phyloP scores from a whole-genome alignment of 2,113 vertebrate species.

The Mastomys natalensis region DNA sequence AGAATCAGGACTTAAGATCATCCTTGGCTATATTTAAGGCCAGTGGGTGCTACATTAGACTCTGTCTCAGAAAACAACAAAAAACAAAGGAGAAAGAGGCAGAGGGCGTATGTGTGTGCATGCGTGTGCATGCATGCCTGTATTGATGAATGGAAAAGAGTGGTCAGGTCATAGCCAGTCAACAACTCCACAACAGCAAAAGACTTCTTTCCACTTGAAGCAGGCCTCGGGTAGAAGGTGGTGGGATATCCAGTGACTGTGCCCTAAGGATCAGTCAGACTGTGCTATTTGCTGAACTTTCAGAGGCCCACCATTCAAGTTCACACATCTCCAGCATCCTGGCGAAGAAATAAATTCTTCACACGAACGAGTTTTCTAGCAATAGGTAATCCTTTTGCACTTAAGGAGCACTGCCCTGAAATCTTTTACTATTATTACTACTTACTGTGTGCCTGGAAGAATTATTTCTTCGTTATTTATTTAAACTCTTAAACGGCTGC shows the following conservation, averaged over 20 bases:
- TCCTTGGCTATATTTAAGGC: neutral
- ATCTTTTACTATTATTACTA: no score
- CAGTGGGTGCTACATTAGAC: neutral
- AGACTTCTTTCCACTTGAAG: neutral
- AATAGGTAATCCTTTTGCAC: neutral
- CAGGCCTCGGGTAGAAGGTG: neutral
- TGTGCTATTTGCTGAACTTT: constrained; percentile 2
- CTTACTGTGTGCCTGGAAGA: neutral
- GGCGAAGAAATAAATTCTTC: neutral
- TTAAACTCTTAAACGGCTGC: constrained; percentile 37
- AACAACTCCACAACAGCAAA: neutral
- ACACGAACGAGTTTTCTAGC: neutral
- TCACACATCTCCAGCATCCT: neutral
- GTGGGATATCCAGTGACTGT: neutral
- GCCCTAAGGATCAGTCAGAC: neutral
- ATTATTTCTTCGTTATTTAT: constrained; percentile 2
- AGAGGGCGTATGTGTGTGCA: neutral
- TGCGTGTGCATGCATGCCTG: no score
- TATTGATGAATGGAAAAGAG: neutral
- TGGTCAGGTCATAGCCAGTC: neutral
- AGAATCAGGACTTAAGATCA: neutral
- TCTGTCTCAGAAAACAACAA: neutral
- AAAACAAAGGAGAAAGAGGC: neutral
- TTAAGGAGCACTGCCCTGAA: neutral
- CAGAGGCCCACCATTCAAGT: neutral